phyloP scores from a whole-genome alignment of 2,113 vertebrate species.

The Tauraco erythrolophus region DNA sequence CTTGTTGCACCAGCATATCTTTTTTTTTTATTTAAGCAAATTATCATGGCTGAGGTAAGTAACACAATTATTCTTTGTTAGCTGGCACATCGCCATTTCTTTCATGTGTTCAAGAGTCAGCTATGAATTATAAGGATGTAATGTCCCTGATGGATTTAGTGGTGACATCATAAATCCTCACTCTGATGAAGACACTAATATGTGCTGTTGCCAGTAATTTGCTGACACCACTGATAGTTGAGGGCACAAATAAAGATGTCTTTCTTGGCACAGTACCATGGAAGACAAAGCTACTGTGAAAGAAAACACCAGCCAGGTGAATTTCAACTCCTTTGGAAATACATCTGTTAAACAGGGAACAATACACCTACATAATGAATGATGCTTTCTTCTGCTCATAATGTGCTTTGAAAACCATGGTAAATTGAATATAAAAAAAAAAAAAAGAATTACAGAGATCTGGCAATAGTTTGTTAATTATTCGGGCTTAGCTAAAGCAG shows the following conservation, averaged over 20 bases:
- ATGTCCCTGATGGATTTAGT: conserved; percentile 32
- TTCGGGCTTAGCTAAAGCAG: background rate
- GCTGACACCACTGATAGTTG: conserved; percentile 42
- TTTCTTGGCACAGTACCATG: conserved; percentile 46
- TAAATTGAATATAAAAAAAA: background rate
- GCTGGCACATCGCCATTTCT: conserved; percentile 26
- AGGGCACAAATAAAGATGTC: conserved; percentile 56
- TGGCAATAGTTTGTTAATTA: background rate
- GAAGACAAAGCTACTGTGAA: conserved; percentile 51
- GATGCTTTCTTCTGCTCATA: background rate
- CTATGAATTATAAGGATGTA: conserved; percentile 48
- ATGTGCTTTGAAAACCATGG: background rate
- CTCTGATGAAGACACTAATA: conserved; percentile 43
- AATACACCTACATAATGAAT: background rate
- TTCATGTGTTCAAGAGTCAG: conserved; percentile 51
- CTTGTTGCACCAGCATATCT: background rate
- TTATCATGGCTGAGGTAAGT: conserved; percentile 29
- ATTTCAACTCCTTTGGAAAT: conserved; percentile 20
- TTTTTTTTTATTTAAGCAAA: conserved; percentile 56
- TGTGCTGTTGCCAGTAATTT: conserved; percentile 38
- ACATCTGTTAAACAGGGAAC: background rate
- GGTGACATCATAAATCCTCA: conserved; percentile 64
- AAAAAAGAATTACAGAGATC: background rate
- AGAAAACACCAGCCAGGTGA: conserved; percentile 53
- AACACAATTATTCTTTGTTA: conserved; percentile 52